Conservation (phyloP, 2,888 invertebrate genomes). For the Oscheius onirici region DNA sequence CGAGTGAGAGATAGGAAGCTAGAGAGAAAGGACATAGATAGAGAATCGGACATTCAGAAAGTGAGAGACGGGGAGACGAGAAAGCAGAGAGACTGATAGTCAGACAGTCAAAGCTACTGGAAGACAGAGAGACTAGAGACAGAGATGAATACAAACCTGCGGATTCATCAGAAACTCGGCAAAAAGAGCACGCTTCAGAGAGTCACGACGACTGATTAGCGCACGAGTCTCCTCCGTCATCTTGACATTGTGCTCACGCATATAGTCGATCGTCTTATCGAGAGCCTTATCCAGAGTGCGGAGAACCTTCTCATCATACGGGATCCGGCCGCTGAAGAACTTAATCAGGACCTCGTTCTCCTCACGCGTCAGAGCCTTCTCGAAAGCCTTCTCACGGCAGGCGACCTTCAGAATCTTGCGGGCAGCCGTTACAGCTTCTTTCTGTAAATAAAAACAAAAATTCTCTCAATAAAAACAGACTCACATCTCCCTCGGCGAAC, state of each 20-base stretch:
- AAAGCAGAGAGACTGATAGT: no score
- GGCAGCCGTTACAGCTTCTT: slow-evolving; percentile 26
- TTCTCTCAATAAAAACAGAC: no score
- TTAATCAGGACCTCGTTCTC: slow-evolving; percentile 45
- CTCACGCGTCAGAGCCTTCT: slow-evolving; percentile 40
- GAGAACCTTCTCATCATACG: slow-evolving; percentile 31
- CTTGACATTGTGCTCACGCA: slow-evolving; percentile 42
- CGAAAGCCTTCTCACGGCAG: slow-evolving; percentile 38
- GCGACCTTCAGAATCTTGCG: slow-evolving; percentile 43
- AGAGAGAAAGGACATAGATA: no score
- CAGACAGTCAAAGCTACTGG: no score
- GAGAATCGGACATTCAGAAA: no score
- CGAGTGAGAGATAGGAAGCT: no score
- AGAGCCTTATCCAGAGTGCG: slow-evolving; percentile 32
- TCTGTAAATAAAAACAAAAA: no score
- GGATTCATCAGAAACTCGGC: slow-evolving; percentile 47
- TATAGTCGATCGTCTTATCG: slow-evolving; percentile 47
- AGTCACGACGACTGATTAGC: slow-evolving; percentile 40
- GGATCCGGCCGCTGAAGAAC: slow-evolving; percentile 49
- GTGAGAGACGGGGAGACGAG: no score
- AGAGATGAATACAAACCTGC: no score
- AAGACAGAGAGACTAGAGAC: no score
- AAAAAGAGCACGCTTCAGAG: slow-evolving; percentile 50
- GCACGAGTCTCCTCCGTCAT: slow-evolving; percentile 44
- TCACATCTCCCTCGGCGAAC: slow-evolving; percentile 17